Percentiles rank a stretch among this genome's conserved stretches.
These are phyloP conservation scores for Leptestheria dahalacensis DNA, from an alignment of 1,140 invertebrate genomes.

Conservation along the genomic window DNA sequence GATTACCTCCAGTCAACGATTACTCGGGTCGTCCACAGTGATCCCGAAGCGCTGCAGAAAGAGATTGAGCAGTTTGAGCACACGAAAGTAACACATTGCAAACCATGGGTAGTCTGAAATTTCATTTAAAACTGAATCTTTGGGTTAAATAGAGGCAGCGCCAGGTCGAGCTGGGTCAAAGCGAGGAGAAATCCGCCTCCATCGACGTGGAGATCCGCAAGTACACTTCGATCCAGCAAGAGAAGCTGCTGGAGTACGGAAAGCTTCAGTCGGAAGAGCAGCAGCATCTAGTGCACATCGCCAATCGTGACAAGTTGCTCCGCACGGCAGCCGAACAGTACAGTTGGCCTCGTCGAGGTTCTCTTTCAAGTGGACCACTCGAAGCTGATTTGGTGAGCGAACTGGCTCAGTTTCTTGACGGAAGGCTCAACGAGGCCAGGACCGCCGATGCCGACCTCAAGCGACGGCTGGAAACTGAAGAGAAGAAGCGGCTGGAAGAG, in stretches of 20 bases:
- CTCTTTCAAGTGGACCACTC: background rate
- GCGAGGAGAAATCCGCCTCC: background rate
- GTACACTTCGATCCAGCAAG: slow-evolving; percentile 20
- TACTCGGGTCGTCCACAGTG: background rate
- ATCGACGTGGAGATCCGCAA: slow-evolving; percentile 18
- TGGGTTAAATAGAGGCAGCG: background rate
- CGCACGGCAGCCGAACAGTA: slow-evolving; percentile 17
- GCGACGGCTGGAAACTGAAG: slow-evolving; percentile 20
- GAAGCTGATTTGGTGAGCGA: background rate
- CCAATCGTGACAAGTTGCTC: slow-evolving; percentile 23
- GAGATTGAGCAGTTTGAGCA: slow-evolving; percentile 19
- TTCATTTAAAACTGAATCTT: background rate
- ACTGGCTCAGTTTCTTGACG: background rate
- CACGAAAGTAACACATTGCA: background rate
- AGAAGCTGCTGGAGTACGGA: slow-evolving; percentile 23
- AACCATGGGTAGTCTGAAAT: background rate
- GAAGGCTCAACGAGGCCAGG: background rate
- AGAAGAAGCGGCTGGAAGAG: slow-evolving; percentile 29
- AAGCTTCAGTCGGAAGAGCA: slow-evolving; percentile 27
- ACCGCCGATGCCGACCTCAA: background rate
- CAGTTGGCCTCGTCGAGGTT: background rate
- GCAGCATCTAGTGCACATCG: slow-evolving; percentile 23
- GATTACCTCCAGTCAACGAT: slow-evolving; percentile 4
- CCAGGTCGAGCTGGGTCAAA: background rate
- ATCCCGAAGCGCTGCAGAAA: background rate